These are phyloP conservation scores for Phalacrocorax pelagicus DNA, from an alignment of 2,113 vertebrate genomes.

Conservation along the genomic window DNA sequence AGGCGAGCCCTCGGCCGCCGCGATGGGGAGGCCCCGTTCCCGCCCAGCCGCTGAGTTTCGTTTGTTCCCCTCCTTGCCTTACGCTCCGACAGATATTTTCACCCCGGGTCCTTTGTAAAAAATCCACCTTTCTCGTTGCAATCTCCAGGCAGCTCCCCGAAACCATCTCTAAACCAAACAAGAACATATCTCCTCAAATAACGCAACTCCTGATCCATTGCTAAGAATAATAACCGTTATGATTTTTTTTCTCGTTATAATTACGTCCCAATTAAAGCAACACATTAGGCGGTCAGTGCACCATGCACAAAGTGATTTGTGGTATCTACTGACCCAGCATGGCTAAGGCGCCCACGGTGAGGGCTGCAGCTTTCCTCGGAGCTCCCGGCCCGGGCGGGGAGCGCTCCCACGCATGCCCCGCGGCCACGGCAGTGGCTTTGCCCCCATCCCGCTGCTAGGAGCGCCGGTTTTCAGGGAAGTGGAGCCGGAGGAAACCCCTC, in stretches of 20 bases:
- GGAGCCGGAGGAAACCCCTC: accelerated
- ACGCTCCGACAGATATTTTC: neutral
- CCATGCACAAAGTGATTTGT: accelerated
- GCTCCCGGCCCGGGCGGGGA: neutral
- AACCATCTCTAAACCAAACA: neutral
- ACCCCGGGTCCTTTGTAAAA: neutral
- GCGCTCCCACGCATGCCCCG: neutral
- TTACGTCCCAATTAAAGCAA: neutral
- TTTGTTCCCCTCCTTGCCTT: neutral
- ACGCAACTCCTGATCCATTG: neutral
- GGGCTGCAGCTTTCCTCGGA: neutral
- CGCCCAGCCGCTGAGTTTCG: neutral
- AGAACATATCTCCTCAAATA: neutral
- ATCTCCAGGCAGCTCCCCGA: neutral
- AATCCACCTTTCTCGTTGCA: neutral
- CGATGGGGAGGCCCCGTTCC: no score
- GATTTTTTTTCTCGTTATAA: neutral
- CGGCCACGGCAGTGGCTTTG: neutral
- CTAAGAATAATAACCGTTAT: neutral
- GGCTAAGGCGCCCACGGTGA: accelerated
- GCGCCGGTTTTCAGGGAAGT: neutral
- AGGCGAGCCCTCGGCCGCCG: neutral
- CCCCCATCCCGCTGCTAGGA: neutral
- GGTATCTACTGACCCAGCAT: neutral
- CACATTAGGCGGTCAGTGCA: accelerated